These are phyloP conservation scores for Cygnus olor DNA, from an alignment of 2,797 vertebrate genomes.

Conservation along the genomic window DNA sequence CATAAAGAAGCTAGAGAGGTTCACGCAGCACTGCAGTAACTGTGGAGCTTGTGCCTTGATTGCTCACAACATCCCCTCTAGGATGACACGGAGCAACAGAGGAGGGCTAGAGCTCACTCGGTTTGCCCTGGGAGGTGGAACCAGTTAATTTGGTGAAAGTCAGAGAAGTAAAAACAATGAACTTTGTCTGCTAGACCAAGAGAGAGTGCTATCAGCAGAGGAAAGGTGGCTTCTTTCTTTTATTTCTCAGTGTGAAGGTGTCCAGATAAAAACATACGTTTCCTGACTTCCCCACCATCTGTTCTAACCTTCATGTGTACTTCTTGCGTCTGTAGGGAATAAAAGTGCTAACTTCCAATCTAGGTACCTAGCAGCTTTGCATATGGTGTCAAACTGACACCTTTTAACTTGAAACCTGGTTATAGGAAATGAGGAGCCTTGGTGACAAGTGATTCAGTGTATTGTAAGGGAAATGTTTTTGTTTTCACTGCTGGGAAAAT, in stretches of 20 bases:
- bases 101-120: background rate
- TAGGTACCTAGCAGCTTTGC: conserved; percentile 40
- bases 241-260: background rate
- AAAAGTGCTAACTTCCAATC: conserved; percentile 46
- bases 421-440: conserved; percentile 36
- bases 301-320: conserved; percentile 42
- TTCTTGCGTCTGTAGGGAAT: conserved; percentile 29
- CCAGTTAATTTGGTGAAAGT: background rate
- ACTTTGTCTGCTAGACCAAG: background rate
- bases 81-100: background rate
- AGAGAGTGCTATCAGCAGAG: background rate
- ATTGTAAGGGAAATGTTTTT: conserved; percentile 15
- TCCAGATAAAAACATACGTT: conserved; percentile 54
- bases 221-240: background rate
- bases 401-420: conserved; percentile 27
- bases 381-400: conserved; percentile 59
- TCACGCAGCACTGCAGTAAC: background rate
- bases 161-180: background rate
- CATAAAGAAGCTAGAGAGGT: background rate
- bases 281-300: conserved; percentile 55
- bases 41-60: background rate
- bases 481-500: background rate
- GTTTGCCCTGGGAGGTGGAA: background rate
- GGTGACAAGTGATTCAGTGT: conserved; percentile 6
- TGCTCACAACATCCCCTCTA: background rate